Base-by-base conservation (phyloP, 2,888 invertebrate species). In the Xylocampa areola region DNA sequence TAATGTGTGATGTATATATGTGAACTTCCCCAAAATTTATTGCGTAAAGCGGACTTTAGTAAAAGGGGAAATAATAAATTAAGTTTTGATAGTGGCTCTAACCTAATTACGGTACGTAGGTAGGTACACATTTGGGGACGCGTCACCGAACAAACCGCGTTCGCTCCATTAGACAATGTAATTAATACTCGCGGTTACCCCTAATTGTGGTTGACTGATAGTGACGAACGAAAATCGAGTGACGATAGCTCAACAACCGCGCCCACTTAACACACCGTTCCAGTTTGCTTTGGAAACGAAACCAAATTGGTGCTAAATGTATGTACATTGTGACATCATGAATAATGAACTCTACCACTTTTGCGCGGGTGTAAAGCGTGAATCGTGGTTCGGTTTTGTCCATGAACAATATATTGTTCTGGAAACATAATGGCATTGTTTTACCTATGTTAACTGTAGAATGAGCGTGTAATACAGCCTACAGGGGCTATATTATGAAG, bases 121-220 rank as follows among this genome's bases (percentile, higher is more conserved):
- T 83, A 78, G 81, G 82, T 87, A 87, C 85, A 86, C 83, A 71
- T 63, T 67, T 55, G 80, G 80, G 82, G 82, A 81, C 80, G 80
- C 82, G 82, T 86, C 84, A 82, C 81, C 78, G 80, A 82, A 82
- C 82, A 82, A 88, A 87, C 87, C 80, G 77, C 81, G 84, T 76
- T 77, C 81, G 86, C 83, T 87, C 91, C 90, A 92, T 93, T 92
- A 92, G 90, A 86, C 90, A 87, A 86, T 90, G 92, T 92, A 93
- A 92, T 92, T 89, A 92, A 92, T 92, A 92, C 88, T 84, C 82
- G 83, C 83, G 88, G 89, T 87, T 87, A 84, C 86, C 88, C 87
- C 86, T 90, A 90, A 92, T 91, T 91, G 90, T 87, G 84, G 84
- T 78, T 81, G 86, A 86, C 84, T 82, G 84, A 87, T 86, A 88